Conservation (phyloP, 2,888 invertebrate species). For the Phanerotoma sp. region DNA sequence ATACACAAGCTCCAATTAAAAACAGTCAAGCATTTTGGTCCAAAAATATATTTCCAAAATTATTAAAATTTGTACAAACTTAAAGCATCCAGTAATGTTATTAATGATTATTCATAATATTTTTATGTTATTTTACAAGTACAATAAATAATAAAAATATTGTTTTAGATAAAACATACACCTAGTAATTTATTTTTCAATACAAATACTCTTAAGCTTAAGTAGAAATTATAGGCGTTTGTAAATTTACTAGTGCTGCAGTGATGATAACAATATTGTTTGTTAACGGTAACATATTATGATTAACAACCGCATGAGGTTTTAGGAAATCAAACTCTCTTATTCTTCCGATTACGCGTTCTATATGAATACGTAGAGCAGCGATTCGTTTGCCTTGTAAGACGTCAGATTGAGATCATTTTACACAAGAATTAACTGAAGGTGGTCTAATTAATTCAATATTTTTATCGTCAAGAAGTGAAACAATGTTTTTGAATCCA, state of each 20-base stretch:
- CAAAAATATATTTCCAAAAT: conserved; percentile 20
- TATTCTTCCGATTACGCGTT: conserved; percentile 35
- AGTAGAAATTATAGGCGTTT: conserved; percentile 23
- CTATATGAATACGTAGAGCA: conserved; percentile 34
- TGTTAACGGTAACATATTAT: conserved; percentile 15
- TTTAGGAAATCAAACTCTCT: conserved; percentile 32
- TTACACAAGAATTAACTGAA: conserved; percentile 22
- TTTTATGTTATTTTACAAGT: not conserved
- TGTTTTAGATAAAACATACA: not conserved
- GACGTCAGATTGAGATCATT: conserved; percentile 32
- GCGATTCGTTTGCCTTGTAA: conserved; percentile 32
- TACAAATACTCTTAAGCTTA: not conserved
- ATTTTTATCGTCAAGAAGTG: conserved; percentile 18
- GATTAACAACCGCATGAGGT: conserved; percentile 29
- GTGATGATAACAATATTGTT: conserved; percentile 29
- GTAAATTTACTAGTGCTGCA: conserved; percentile 31
- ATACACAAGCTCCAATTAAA: conserved; percentile 2
- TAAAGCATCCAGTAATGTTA: not conserved
- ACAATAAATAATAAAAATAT: conserved; percentile 1
- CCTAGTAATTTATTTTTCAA: conserved; percentile 7
- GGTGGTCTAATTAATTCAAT: conserved; percentile 29
- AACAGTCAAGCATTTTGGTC: conserved; percentile 10
- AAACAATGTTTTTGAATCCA: conserved; percentile 33
- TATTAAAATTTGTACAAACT: conserved; percentile 14
- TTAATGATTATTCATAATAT: not conserved